Base-by-base conservation (phyloP, 1,140 invertebrate species). In the Venturia canescens region DNA sequence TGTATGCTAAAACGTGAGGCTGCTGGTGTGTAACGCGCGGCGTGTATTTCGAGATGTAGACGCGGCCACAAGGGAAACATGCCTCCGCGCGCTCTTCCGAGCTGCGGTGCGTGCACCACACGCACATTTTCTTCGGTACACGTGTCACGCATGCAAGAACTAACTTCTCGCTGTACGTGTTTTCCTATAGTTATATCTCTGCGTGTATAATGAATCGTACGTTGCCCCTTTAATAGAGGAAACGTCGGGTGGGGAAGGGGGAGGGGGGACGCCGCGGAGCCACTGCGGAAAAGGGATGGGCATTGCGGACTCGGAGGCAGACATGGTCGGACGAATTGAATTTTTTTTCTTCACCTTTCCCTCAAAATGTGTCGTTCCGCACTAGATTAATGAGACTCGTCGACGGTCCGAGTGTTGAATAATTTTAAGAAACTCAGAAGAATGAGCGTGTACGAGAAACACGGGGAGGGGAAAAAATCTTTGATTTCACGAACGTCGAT, bases 41-140 rank as follows among this genome's bases (percentile, higher is more conserved):
- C 81, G 76, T 78, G 74, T 71, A 84, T 83, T 83, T 84, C 82
- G 82, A 84, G 84, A 81, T 80, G 76, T 57, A n/a, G 23, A 66
- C 60, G 60, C 27, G 4, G 53, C 11, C 11, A 48, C 3, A 44
- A 44, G 53, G 21, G 21, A 57, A 57, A 57, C 53, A 57, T 57
- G 53, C 38, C 38, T 44, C 13, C 38, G 38, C 38, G 38, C 23
- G 21, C 4, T 66, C 60, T 66, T 66, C 60, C 60, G 9, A 66
- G 60, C n/a, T 6, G 27, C 27, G 38, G 38, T 44, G 38, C 38
- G 38, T 44, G 38, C 38, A 44, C 38, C 38, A 13, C 38, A 44
- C 38, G 38, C 38, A 44, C 38, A 44, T 3, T 44, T 44, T 9
- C 38, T 44, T 44, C 38, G 23, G 23, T 66, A 66, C 60, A 66